phyloP scores from a whole-genome alignment of 64 coral and sea anemone species.

The Montipora sp. region DNA sequence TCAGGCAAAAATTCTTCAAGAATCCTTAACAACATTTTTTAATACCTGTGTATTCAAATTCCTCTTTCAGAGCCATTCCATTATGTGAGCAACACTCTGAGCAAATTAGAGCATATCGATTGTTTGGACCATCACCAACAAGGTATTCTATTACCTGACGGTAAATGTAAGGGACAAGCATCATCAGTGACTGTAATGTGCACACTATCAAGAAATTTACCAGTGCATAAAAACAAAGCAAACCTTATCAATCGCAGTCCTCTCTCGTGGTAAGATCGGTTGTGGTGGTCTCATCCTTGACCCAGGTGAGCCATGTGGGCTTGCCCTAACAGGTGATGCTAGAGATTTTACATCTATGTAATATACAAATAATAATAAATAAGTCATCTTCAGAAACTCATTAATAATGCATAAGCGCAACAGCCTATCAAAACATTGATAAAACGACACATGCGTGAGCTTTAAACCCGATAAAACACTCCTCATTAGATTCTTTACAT shows the following conservation, averaged over 20 bases:
- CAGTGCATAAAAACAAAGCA: too few species aligned
- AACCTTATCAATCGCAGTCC: constrained; percentile 88
- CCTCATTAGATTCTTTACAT: too few species aligned
- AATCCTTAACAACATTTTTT: not conserved
- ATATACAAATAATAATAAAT: too few species aligned
- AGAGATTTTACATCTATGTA: constrained; percentile 28
- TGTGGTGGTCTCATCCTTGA: constrained; percentile 54
- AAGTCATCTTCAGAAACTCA: too few species aligned
- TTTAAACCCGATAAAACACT: too few species aligned
- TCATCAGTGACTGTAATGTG: not conserved
- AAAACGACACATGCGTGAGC: too few species aligned
- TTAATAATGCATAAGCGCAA: too few species aligned
- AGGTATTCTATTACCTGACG: constrained; percentile 93
- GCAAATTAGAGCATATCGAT: constrained; percentile 97
- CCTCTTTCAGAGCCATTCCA: constrained; percentile 98
- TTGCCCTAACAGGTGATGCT: constrained; percentile 9
- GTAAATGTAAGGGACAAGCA: not conserved
- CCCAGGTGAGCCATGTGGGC: constrained; percentile 19
- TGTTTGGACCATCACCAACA: constrained; percentile 96
- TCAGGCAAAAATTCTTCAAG: too few species aligned
- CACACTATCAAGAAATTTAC: not conserved
- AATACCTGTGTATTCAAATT: constrained; percentile 95
- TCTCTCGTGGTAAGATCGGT: constrained; percentile 81
- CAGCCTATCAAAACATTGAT: too few species aligned
- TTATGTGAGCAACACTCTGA: constrained; percentile 86